These are phyloP conservation scores for Sebastes elongatus DNA, from an alignment of 2,797 vertebrate species.

Conservation along the genomic window DNA sequence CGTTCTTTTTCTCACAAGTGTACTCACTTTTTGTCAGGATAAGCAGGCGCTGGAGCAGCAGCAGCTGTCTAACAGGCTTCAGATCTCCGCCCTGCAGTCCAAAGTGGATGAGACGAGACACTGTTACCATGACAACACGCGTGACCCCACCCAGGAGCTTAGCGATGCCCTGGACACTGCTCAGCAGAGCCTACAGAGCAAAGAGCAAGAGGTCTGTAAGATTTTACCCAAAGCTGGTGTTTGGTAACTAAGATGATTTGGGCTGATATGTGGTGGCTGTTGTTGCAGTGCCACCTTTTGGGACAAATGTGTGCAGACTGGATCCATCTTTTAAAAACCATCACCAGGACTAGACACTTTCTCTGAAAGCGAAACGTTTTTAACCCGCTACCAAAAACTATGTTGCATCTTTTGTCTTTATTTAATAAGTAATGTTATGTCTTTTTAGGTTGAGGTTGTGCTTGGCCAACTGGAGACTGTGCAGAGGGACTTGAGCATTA, in stretches of 20 bases:
- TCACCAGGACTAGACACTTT: not conserved
- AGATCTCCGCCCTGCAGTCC: constrained; percentile 89
- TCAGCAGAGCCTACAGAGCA: constrained; percentile 79
- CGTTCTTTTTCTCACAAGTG: not conserved
- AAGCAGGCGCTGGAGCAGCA: constrained; percentile 90
- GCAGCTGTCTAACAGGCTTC: constrained; percentile 86
- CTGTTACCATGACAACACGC: constrained; percentile 71
- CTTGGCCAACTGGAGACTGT: constrained; percentile 83
- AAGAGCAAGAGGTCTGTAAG: constrained; percentile 84
- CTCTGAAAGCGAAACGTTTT: not conserved
- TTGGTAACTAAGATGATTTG: not conserved
- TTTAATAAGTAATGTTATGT: not conserved
- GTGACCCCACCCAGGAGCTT: constrained; percentile 72
- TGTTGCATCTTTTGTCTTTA: not conserved
- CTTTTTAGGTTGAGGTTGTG: constrained; percentile 82
- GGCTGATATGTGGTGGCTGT: not conserved
- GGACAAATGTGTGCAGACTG: not conserved
- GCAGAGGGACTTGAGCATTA: constrained; percentile 83
- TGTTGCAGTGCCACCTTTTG: constrained; percentile 29
- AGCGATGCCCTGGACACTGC: constrained; percentile 81
- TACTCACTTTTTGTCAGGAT: constrained; percentile 78
- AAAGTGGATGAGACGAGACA: constrained; percentile 87
- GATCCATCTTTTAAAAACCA: not conserved
- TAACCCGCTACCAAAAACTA: not conserved
- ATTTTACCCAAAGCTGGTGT: constrained; percentile 2